Evolutionary conservation across 2,113 vertebrate species (phyloP).

Genomic region (Varanus salvator): DNA sequence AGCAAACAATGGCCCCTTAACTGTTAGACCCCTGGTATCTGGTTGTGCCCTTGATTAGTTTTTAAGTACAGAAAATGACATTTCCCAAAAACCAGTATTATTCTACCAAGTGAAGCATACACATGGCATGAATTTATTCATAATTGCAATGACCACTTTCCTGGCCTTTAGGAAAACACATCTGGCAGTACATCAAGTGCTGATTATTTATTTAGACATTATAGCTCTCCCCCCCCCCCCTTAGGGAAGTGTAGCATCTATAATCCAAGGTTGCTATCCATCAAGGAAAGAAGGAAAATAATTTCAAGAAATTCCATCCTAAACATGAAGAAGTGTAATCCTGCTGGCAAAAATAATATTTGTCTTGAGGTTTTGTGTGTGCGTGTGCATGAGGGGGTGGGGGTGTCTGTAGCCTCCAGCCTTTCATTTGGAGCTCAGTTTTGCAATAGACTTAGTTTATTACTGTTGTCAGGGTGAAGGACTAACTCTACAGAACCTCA

Average conservation of each 20-base stretch:
- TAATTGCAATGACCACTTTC: conserved; percentile 71
- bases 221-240: conserved; percentile 53
- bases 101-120: conserved; percentile 56
- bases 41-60: conserved; percentile 28
- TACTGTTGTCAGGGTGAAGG: conserved; percentile 25
- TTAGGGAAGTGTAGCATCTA: conserved; percentile 52
- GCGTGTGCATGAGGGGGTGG: background rate
- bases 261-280: conserved; percentile 57
- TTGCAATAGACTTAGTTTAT: conserved; percentile 34
- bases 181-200: conserved; percentile 70
- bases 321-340: conserved; percentile 34
- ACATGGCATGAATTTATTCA: conserved; percentile 64
- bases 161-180: conserved; percentile 60
- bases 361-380: background rate
- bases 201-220: conserved; percentile 72
- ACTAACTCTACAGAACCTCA: conserved; percentile 30
- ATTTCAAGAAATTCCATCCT: conserved; percentile 15
- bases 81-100: conserved; percentile 44
- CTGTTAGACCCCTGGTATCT: background rate
- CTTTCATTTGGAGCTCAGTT: background rate
- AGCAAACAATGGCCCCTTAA: background rate
- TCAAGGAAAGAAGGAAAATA: conserved; percentile 20
- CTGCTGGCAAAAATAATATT: conserved; percentile 23
- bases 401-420: background rate
- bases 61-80: conserved; percentile 47